These are phyloP conservation scores for Calypte anna DNA, from an alignment of 2,113 vertebrate genomes.

Conservation along the genomic window DNA sequence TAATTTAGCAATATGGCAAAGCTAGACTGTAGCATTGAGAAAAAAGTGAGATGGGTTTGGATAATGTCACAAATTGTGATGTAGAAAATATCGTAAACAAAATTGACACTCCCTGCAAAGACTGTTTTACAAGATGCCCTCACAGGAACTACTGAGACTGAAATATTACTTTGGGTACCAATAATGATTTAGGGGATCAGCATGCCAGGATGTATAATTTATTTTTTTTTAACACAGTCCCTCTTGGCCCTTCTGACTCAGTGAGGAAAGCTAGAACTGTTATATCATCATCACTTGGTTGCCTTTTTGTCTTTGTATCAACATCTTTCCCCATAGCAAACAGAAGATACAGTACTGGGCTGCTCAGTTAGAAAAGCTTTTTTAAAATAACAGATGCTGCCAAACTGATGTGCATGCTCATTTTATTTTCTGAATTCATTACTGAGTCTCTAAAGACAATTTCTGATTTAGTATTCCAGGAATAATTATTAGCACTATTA, in stretches of 20 bases:
- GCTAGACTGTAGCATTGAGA: background rate
- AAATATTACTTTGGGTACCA: background rate
- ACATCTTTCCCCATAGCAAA: background rate
- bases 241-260: background rate
- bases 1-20: background rate
- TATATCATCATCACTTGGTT: background rate
- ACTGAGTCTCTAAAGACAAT: background rate
- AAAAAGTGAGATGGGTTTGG: background rate
- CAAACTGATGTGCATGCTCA: background rate
- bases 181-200: background rate
- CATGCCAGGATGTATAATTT: background rate
- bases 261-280: background rate
- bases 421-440: conserved; percentile 16
- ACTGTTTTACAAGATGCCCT: background rate
- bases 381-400: background rate
- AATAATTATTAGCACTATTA: conserved; percentile 7
- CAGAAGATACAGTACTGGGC: background rate
- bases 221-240: background rate
- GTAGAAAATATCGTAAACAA: background rate
- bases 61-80: background rate
- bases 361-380: background rate
- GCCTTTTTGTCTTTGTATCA: background rate
- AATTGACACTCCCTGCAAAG: background rate
- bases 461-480: background rate
- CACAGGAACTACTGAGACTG: background rate